These are phyloP conservation scores for Melanerpes aurifrons DNA, from an alignment of 2,113 vertebrate species.

Conservation along the genomic window DNA sequence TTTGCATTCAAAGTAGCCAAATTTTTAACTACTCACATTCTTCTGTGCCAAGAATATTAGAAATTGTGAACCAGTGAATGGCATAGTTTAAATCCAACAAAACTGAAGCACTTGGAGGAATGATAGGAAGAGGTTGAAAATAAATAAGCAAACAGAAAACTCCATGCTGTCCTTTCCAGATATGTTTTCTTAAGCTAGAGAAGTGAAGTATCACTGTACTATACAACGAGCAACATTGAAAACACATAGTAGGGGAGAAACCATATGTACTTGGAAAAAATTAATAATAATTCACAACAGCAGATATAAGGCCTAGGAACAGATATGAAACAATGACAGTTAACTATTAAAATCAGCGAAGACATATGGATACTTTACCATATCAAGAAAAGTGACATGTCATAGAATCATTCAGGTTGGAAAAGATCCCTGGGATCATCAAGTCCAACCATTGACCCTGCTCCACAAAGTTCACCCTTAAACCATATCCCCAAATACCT, in stretches of 20 bases:
- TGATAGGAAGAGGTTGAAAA: neutral
- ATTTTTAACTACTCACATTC: neutral
- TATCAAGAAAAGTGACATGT: neutral
- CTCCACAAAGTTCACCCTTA: too few relatives aligned
- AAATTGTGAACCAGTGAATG: neutral
- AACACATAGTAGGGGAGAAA: neutral
- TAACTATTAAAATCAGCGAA: neutral
- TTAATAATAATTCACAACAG: neutral
- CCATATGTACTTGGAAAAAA: neutral
- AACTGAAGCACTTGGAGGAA: neutral
- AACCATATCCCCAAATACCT: too few relatives aligned
- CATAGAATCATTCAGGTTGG: too few relatives aligned
- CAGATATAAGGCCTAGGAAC: neutral
- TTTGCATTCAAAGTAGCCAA: neutral
- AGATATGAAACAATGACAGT: neutral
- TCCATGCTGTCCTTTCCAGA: neutral
- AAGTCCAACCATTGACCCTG: too few relatives aligned
- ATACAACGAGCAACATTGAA: neutral
- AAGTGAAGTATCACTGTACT: neutral
- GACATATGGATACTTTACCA: neutral
- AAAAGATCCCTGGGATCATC: too few relatives aligned
- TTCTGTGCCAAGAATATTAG: neutral
- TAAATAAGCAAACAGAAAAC: neutral
- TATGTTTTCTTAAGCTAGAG: neutral
- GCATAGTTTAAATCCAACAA: neutral